A percentile compares a stretch with the other conserved stretches of the same genome.
phyloP scores from a whole-genome alignment of 2,797 vertebrate species.

The Cossypha dichroa region DNA sequence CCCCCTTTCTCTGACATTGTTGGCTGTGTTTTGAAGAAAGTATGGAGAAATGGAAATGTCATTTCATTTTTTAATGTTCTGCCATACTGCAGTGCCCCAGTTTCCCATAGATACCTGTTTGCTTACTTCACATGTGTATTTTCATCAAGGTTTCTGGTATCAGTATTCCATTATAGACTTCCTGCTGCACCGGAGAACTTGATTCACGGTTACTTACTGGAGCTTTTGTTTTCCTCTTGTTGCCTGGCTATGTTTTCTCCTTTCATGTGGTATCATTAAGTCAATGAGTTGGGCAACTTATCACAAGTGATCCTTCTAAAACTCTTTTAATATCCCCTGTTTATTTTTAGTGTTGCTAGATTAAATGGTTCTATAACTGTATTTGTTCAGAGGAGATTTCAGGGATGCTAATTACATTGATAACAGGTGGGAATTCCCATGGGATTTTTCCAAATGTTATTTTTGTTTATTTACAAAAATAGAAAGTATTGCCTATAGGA shows the following conservation, averaged over 20 bases:
- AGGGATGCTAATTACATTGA: conserved; percentile 33
- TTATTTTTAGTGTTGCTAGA: conserved; percentile 33
- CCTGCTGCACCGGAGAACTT: not conserved
- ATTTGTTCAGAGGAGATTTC: conserved; percentile 30
- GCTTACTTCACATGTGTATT: not conserved
- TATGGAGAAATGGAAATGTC: not conserved
- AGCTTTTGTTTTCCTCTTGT: conserved; percentile 15
- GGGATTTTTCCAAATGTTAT: conserved; percentile 44
- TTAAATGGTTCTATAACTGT: conserved; percentile 39
- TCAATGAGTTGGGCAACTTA: conserved; percentile 7
- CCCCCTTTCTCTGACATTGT: not conserved
- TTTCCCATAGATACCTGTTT: not conserved
- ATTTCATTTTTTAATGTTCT: not conserved
- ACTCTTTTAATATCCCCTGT: conserved; percentile 4
- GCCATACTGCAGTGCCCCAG: not conserved
- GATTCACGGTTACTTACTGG: not conserved
- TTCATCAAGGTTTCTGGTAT: not conserved
- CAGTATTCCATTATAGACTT: not conserved
- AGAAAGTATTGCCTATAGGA: not conserved
- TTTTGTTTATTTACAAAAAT: conserved; percentile 17
- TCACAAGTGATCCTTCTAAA: not conserved
- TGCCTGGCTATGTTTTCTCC: not conserved
- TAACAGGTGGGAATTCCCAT: conserved; percentile 60
- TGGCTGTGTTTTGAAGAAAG: not conserved
- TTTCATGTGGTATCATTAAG: conserved; percentile 14